Evolutionary conservation across 2,888 invertebrate species (phyloP).

Genomic region (Uropetala carovei): DNA sequence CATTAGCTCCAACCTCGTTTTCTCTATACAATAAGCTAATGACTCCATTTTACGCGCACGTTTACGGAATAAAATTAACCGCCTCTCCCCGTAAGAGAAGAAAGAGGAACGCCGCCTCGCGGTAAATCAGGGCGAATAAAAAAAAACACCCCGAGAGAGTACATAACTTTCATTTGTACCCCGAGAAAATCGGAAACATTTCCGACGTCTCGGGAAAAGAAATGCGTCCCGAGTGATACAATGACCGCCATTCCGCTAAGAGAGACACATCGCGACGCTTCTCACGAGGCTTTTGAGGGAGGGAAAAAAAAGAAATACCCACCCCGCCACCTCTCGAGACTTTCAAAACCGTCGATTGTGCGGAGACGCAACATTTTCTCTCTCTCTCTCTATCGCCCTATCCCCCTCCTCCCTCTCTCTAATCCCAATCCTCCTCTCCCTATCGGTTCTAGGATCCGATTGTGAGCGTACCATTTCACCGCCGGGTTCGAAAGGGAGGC

Average conservation of each 20-base stretch:
- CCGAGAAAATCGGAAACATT: background rate
- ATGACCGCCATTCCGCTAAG: background rate
- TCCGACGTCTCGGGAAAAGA: background rate
- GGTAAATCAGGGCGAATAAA: background rate
- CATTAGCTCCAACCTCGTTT: too few relatives aligned
- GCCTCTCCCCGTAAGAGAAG: background rate
- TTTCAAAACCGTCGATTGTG: background rate
- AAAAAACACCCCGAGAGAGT: background rate
- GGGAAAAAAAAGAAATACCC: background rate
- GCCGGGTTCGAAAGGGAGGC: constrained; percentile 10
- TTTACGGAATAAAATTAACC: background rate
- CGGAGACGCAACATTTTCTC: background rate
- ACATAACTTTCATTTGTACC: background rate
- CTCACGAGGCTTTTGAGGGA: background rate
- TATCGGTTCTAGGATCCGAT: background rate
- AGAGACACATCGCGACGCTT: background rate
- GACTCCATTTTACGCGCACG: background rate
- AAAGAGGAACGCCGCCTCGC: background rate
- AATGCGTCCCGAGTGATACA: background rate
- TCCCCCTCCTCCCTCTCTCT: too few relatives aligned
- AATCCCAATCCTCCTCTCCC: background rate
- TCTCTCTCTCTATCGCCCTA: too few relatives aligned
- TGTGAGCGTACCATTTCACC: constrained; percentile 1
- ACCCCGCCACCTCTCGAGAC: background rate
- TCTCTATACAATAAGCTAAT: too few relatives aligned